These are phyloP conservation scores for Drosophila kambysellisi DNA, from an alignment of 2,888 invertebrate genomes.

Conservation along the genomic window DNA sequence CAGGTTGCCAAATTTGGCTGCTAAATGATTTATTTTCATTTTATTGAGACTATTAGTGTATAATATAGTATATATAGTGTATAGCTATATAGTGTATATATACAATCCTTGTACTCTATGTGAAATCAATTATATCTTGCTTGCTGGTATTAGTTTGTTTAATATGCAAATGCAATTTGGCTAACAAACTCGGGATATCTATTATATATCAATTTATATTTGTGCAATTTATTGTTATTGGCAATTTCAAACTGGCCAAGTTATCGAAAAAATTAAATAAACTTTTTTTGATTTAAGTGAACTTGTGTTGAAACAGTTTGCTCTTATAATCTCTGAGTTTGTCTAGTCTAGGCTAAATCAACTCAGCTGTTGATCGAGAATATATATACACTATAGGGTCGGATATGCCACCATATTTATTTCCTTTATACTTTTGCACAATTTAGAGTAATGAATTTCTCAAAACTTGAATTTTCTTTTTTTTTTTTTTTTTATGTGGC, in stretches of 20 bases:
- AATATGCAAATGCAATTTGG: not conserved
- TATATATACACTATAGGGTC: not conserved
- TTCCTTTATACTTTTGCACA: not conserved
- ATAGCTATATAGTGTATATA: not conserved
- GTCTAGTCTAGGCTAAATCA: not conserved
- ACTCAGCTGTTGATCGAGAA: not conserved
- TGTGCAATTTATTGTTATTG: not conserved
- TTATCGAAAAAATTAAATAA: not conserved
- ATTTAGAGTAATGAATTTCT: not conserved
- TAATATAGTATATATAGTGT: not conserved
- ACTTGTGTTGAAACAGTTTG: rapidly evolving
- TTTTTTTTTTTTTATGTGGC: too few species aligned
- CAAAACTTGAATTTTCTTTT: not conserved
- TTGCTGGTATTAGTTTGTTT: not conserved
- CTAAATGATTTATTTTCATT: not conserved
- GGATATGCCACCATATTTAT: not conserved
- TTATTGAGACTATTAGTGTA: not conserved
- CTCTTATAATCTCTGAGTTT: not conserved
- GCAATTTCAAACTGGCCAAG: not conserved
- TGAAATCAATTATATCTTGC: not conserved
- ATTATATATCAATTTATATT: not conserved
- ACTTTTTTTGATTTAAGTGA: not conserved
- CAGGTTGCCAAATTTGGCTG: not conserved
- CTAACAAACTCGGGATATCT: too few species aligned
- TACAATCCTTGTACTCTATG: not conserved